Evolutionary conservation across 1,140 invertebrate species (phyloP).

Genomic region (Solenopsis fugax): DNA sequence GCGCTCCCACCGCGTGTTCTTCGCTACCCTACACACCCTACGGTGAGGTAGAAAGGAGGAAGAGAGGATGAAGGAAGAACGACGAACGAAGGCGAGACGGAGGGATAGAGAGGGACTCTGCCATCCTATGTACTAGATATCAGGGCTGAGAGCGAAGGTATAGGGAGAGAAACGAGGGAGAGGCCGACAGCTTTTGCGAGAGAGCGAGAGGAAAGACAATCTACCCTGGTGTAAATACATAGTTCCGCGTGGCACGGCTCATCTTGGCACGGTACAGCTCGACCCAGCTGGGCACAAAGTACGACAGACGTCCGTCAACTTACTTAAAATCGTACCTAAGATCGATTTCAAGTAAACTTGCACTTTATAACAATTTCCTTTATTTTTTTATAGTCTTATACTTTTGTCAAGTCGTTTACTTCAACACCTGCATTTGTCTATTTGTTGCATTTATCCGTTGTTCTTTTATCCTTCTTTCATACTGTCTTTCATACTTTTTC

Average conservation of each 20-base stretch:
- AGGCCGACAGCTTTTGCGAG: conserved; percentile 20
- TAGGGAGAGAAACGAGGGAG: conserved; percentile 5
- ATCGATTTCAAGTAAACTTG: conserved; percentile 19
- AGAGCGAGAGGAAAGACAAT: conserved; percentile 59
- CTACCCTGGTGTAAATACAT: conserved; percentile 75
- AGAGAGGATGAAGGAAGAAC: conserved; percentile 56
- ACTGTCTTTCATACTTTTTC: too few relatives aligned
- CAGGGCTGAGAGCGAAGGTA: conserved; percentile 53
- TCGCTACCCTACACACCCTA: conserved; percentile 65
- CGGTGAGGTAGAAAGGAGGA: conserved; percentile 56
- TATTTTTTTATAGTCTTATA: too few relatives aligned
- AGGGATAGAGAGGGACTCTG: conserved; percentile 52
- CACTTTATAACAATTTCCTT: background rate
- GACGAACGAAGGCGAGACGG: conserved; percentile 17
- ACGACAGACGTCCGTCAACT: conserved; percentile 57
- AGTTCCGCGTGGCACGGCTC: conserved; percentile 52
- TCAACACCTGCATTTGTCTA: too few relatives aligned
- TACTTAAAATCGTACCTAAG: conserved; percentile 27
- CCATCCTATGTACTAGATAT: conserved; percentile 69
- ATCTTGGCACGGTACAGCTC: conserved; percentile 40
- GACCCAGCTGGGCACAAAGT: conserved; percentile 44
- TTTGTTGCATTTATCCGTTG: too few relatives aligned
- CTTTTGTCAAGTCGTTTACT: too few relatives aligned
- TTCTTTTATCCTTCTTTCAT: too few relatives aligned
- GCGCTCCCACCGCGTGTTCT: conserved; percentile 66